A percentile compares a stretch with the other conserved stretches of the same genome.
Evolutionary conservation across 2,888 invertebrate genomes (phyloP).

Genomic region (Notodonta ziczac): DNA sequence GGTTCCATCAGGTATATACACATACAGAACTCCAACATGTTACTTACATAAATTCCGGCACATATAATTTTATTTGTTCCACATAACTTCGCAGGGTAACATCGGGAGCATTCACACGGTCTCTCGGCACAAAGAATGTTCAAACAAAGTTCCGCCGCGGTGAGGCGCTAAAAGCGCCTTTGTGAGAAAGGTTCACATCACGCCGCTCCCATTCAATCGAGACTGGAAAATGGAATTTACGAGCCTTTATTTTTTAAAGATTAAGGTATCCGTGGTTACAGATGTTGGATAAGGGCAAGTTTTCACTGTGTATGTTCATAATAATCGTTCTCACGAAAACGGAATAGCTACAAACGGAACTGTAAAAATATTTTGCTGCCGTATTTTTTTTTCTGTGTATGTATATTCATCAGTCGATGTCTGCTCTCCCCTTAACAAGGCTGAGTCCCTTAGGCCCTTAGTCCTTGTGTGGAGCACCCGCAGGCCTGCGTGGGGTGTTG

Average conservation of each 20-base stretch:
- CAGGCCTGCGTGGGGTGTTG: conserved; percentile 55
- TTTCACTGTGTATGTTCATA: not conserved
- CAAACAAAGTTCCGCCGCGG: conserved; percentile 60
- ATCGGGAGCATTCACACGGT: conserved; percentile 58
- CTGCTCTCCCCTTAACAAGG: conserved; percentile 46
- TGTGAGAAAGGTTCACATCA: conserved; percentile 57
- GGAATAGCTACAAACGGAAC: not conserved
- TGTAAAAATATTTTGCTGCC: too few relatives aligned
- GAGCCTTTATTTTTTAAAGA: conserved; percentile 40
- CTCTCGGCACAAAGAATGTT: conserved; percentile 58
- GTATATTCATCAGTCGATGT: not conserved
- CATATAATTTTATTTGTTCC: conserved; percentile 46
- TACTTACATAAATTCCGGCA: conserved; percentile 45
- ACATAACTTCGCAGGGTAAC: conserved; percentile 41
- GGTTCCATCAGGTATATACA: not conserved
- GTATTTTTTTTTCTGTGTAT: too few relatives aligned
- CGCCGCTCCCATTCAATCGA: conserved; percentile 60
- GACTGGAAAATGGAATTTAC: conserved; percentile 64
- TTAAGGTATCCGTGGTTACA: conserved; percentile 43
- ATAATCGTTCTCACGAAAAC: not conserved
- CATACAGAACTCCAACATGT: not conserved
- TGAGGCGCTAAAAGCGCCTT: conserved; percentile 61
- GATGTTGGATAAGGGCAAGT: conserved; percentile 3
- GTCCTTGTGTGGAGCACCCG: conserved; percentile 53
- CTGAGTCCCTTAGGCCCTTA: conserved; percentile 52